These are phyloP conservation scores for Poeciliopsis prolifica DNA, from an alignment of 2,113 vertebrate genomes.

Conservation along the genomic window DNA sequence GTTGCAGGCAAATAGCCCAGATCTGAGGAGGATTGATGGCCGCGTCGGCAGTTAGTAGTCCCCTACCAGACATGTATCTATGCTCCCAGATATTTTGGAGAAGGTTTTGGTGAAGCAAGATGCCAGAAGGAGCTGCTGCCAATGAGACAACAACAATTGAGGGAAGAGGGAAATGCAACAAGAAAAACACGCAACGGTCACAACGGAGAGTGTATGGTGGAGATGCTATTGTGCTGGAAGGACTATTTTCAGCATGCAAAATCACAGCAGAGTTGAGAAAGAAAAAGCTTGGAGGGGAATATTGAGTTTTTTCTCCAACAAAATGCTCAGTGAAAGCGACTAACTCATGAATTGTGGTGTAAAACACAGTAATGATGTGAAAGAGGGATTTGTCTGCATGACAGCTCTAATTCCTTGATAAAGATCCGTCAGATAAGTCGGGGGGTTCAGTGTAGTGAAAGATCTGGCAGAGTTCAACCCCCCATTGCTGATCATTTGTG, in stretches of 20 bases:
- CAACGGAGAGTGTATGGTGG: background rate
- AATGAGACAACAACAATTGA: background rate
- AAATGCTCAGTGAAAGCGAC: background rate
- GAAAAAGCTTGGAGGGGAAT: background rate
- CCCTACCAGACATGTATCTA: background rate
- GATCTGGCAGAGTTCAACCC: background rate
- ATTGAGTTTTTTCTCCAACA: background rate
- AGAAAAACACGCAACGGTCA: background rate
- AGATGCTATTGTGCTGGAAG: background rate
- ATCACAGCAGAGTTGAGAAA: background rate
- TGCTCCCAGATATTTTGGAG: too few relatives aligned
- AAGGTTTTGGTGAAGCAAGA: background rate
- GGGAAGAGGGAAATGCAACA: background rate
- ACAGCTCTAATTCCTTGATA: constrained; percentile 1
- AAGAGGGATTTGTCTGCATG: background rate
- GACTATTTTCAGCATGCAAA: background rate
- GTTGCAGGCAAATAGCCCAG: background rate
- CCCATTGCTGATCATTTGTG: background rate
- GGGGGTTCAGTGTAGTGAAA: background rate
- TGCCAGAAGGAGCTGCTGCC: background rate
- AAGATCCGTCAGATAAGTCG: background rate
- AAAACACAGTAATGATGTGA: background rate
- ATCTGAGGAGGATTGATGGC: background rate
- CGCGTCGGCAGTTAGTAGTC: background rate
- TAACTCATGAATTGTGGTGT: background rate